These are phyloP conservation scores for Apis dorsata DNA, from an alignment of 1,140 invertebrate species.

Conservation along the genomic window DNA sequence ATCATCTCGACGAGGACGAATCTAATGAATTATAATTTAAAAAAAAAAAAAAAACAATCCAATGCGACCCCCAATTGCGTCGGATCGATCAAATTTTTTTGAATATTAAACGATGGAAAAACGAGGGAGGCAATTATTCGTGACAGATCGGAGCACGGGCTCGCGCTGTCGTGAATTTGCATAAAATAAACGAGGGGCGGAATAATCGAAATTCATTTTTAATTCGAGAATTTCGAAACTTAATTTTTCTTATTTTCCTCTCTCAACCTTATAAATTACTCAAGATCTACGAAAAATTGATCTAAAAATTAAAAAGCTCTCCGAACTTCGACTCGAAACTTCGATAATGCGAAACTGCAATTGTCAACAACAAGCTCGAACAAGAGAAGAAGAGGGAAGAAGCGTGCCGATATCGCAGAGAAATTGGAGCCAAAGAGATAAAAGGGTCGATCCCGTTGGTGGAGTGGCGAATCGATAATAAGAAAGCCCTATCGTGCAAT, in stretches of 20 bases:
- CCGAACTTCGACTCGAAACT: no score
- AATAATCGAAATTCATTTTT: neutral
- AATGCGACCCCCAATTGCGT: neutral
- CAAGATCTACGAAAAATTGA: no score
- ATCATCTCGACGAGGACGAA: no score
- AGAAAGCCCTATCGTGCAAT: slow-evolving; percentile 60
- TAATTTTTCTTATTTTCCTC: neutral
- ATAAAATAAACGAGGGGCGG: neutral
- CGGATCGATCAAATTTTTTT: neutral
- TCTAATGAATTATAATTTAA: neutral
- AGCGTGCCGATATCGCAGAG: neutral
- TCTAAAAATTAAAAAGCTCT: no score
- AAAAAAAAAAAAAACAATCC: neutral
- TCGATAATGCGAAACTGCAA: no score
- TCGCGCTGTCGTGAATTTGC: neutral
- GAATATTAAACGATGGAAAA: neutral
- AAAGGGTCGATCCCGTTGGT: slow-evolving; percentile 25
- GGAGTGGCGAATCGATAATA: slow-evolving; percentile 51
- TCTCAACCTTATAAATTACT: no score
- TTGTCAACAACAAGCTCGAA: neutral
- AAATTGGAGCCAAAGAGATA: neutral
- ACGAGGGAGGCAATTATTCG: neutral
- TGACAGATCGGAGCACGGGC: neutral
- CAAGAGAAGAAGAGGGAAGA: neutral
- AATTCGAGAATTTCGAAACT: neutral